Evolutionary conservation across 2,797 vertebrate genomes (phyloP).

Genomic region (Acanthornis magna): DNA sequence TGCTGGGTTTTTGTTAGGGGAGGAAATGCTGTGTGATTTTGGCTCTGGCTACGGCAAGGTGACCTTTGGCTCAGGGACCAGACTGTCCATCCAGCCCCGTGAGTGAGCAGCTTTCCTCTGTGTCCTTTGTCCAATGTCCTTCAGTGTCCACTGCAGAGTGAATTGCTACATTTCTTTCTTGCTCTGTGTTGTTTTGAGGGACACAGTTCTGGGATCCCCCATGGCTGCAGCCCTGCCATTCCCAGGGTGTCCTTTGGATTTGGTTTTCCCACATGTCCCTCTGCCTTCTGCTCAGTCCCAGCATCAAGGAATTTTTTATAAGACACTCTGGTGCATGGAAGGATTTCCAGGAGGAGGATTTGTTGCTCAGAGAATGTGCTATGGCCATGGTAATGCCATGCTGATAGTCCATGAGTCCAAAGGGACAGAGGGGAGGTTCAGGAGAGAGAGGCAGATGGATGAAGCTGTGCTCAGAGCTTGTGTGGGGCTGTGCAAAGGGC

Average conservation of each 20-base stretch:
- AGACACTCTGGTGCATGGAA: no score
- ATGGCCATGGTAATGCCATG: not conserved
- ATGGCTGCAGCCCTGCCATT: no score
- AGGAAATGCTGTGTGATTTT: not conserved
- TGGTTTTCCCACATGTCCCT: no score
- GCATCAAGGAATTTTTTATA: not conserved
- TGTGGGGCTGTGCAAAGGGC: not conserved
- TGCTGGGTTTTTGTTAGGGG: not conserved
- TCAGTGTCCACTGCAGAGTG: no score
- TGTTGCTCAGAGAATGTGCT: not conserved
- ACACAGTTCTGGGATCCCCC: no score
- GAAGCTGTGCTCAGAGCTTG: not conserved
- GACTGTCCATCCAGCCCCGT: not conserved
- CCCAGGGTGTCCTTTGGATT: no score
- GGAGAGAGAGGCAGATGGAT: no score
- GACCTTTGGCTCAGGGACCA: not conserved
- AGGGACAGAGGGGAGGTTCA: not conserved
- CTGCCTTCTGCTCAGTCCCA: not conserved
- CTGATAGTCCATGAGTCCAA: not conserved
- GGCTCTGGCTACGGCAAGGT: rapidly evolving
- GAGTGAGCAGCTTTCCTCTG: not conserved
- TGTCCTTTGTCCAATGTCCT: not conserved
- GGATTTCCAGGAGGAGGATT: not conserved
- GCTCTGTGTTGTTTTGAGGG: no score
- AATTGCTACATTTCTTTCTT: no score